A percentile compares a stretch with the other conserved stretches of the same genome.
Conservation (phyloP, 2,797 vertebrate genomes). For the Poecilia wingei region DNA sequence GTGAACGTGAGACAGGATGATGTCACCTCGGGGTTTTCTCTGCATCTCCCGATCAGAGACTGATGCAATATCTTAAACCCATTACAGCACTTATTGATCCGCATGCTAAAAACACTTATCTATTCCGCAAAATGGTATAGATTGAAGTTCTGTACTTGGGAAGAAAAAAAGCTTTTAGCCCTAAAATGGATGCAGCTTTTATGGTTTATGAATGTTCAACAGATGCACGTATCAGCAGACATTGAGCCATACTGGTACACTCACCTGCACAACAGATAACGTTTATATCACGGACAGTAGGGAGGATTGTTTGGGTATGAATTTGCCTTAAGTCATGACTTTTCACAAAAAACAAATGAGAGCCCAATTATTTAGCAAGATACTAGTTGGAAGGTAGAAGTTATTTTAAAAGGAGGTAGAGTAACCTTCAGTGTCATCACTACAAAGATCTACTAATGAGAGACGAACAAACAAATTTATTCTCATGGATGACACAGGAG, state of each 20-base stretch:
- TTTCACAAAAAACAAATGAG: not conserved
- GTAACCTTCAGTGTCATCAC: not conserved
- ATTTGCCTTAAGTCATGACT: not conserved
- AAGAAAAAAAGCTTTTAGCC: not conserved
- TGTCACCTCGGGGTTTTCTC: conserved; percentile 37
- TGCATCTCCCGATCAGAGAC: conserved; percentile 27
- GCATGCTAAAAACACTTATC: not conserved
- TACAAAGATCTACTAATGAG: not conserved
- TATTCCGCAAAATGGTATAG: not conserved
- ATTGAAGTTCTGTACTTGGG: not conserved
- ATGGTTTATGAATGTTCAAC: not conserved
- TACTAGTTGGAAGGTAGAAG: not conserved
- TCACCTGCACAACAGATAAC: not conserved
- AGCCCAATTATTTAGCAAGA: not conserved
- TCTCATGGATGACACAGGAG: not conserved
- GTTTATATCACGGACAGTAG: not conserved
- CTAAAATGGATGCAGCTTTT: not conserved
- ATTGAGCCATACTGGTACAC: not conserved
- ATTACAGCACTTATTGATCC: not conserved
- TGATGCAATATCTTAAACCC: conserved; percentile 15
- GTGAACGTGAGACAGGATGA: conserved; percentile 41
- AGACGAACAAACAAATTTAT: not conserved
- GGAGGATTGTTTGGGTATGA: not conserved
- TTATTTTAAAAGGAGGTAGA: not conserved
- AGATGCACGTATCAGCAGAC: not conserved